phyloP scores from a whole-genome alignment of 2,113 vertebrate species.

The Pyrgilauda ruficollis region DNA sequence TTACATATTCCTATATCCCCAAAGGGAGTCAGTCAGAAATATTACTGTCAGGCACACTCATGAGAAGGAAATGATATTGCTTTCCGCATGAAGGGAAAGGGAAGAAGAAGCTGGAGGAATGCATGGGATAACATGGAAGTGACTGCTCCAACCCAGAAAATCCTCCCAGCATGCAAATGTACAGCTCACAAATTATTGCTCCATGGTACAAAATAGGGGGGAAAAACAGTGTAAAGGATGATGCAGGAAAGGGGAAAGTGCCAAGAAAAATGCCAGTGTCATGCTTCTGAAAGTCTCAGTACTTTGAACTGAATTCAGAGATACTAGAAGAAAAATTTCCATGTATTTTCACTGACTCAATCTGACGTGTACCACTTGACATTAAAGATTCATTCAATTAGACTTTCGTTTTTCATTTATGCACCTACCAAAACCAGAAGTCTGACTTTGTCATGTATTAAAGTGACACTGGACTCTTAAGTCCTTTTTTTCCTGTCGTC shows the following conservation, averaged over 20 bases:
- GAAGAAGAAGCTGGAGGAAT: neutral
- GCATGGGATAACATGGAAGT: neutral
- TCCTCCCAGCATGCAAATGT: neutral
- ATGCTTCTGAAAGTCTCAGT: neutral
- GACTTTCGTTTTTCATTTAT: neutral
- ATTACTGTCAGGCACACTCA: neutral
- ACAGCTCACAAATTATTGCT: neutral
- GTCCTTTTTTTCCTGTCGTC: neutral
- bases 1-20: neutral
- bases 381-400: neutral
- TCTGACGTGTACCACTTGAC: neutral
- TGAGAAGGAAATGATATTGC: neutral
- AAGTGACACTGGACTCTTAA: neutral
- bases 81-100: neutral
- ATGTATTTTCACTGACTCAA: neutral
- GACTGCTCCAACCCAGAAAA: neutral
- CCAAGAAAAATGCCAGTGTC: neutral
- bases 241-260: neutral
- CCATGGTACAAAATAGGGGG: fast-evolving
- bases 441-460: neutral
- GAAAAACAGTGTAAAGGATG: neutral
- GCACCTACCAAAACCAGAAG: neutral
- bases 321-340: neutral
- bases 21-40: neutral
- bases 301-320: neutral